Conservation (phyloP, 2,888 invertebrate species). For the Trachelus troglodyta region DNA sequence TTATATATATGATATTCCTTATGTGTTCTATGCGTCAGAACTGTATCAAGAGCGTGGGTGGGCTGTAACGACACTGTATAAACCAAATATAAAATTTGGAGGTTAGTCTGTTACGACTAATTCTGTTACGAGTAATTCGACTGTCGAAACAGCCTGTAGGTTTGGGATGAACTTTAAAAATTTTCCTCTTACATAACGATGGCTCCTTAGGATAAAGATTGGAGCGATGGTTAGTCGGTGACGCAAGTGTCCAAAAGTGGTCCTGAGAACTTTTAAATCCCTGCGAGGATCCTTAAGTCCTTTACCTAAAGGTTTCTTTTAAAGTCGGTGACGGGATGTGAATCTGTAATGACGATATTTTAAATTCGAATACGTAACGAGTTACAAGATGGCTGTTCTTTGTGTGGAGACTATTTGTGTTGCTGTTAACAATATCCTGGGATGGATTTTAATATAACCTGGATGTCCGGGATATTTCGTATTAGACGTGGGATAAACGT, state of each 20-base stretch:
- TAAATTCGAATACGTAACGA: not conserved
- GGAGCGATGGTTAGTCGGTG: not conserved
- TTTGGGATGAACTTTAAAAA: not conserved
- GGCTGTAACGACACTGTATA: not conserved
- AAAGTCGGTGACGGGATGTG: not conserved
- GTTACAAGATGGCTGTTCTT: not conserved
- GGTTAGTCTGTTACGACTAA: not conserved
- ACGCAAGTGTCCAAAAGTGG: not conserved
- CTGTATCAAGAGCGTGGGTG: not conserved
- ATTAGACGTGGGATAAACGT: not conserved
- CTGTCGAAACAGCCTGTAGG: not conserved
- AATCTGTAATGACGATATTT: not conserved
- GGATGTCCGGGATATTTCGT: not conserved
- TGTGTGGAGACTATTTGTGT: not conserved
- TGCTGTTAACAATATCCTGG: not conserved
- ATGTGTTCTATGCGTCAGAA: not conserved
- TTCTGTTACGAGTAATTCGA: not conserved
- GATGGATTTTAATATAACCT: not conserved
- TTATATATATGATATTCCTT: not conserved
- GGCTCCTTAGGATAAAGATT: not conserved
- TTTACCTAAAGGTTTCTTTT: not conserved
- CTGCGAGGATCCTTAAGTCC: not conserved
- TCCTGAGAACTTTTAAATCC: not conserved
- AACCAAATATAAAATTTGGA: not conserved
- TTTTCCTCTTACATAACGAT: not conserved